Percentiles rank a stretch among this genome's conserved stretches.
Conservation (phyloP, 2,113 vertebrate species). For the Pelobates fuscus region DNA sequence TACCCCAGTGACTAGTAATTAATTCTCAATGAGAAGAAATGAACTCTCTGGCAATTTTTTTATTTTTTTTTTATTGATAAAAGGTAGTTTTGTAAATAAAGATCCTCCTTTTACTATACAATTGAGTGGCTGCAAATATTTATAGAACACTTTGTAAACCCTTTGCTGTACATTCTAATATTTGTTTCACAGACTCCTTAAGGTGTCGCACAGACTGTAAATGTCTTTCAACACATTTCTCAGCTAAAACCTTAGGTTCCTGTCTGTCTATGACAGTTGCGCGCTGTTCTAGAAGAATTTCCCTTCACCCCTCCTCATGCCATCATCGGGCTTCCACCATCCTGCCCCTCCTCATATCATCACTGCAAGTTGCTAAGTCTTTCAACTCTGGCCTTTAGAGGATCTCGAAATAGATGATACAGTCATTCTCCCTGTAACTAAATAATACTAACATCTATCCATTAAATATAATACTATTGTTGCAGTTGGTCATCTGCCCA, state of each 20-base stretch:
- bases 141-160: neutral
- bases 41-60: no score
- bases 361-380: neutral
- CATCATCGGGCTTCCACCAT: neutral
- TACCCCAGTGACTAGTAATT: no score
- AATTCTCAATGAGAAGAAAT: no score
- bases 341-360: slow-evolving; percentile 1
- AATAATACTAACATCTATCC: neutral
- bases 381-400: slow-evolving; percentile 2
- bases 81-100: no score
- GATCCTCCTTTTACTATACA: no score
- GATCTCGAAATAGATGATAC: neutral
- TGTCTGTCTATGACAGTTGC: neutral
- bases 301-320: no score
- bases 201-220: neutral
- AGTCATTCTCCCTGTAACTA: neutral
- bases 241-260: neutral
- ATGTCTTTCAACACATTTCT: neutral
- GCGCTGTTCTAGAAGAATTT: no score
- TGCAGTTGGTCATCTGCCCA: neutral
- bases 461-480: neutral
- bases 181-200: neutral
- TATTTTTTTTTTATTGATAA: no score
- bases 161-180: neutral
- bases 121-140: no score